Base-by-base conservation (phyloP, 2,797 vertebrate genomes). In the Alfaro cultratus region DNA sequence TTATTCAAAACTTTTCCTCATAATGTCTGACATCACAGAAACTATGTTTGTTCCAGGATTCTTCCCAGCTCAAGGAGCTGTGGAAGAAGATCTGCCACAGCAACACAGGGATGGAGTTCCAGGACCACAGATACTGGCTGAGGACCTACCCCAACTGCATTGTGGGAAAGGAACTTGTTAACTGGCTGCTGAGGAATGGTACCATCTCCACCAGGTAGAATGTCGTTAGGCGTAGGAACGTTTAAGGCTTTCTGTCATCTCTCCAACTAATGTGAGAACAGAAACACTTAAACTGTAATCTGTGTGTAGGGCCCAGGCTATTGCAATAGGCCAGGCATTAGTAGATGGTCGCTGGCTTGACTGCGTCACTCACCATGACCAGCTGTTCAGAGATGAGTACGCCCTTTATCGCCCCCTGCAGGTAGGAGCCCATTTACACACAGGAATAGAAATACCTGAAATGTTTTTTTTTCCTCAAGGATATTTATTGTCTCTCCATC, bases 41-140 rank as follows among this genome's bases (percentile, higher is more conserved):
- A 62, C 16, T 26, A 1, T 46, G 5, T 72, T 2, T 91, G 6
- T 36, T 79, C 21, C 90, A 99, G 99, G 99, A 99, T 82, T 99
- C 98, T 0, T 98, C 97, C 43, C 99, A 99, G 86, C 93, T 99
- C 64, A 99, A 98, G 90, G 99, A 99, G 80, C 85, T 99, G 46
- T 99, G 99, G 99, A 99, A 99, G 92, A 99, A 99, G 90, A 99
- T 99, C 83, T 99, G 98, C 91, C 97, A 99, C 94, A 97, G 97
- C 89, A 99, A 89, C 85, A 99, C 97, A 1, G 99, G 98, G 49
- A 99, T 99, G 98, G 99, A 99, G 92, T 99, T 99, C 89, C 99
- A 99, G 93, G 99, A 99, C 93, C 99, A 99, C 90, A 96, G 99
- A 34, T 99, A 99, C 84, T 99, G 99, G 98, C 94, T 99, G 78